Percentiles rank a stretch among this genome's conserved stretches.
Conservation (phyloP, 2,888 invertebrate species). For the Cantharis rustica region DNA sequence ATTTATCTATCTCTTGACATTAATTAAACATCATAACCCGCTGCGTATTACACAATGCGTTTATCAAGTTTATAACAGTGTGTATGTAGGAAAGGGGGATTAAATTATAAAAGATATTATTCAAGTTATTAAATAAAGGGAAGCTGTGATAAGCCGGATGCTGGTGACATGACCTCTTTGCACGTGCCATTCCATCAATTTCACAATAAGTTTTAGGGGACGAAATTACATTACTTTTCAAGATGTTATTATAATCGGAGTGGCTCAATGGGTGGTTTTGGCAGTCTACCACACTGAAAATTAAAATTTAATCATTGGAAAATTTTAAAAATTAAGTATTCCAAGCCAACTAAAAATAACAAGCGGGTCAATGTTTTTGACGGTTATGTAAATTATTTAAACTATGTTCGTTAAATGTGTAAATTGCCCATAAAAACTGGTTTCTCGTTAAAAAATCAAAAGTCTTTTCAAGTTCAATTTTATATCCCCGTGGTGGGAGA, state of each 20-base stretch:
- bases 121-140: slow-evolving; percentile 26
- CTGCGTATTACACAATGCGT: background rate
- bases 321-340: background rate
- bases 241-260: background rate
- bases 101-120: slow-evolving; percentile 21
- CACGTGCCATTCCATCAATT: slow-evolving; percentile 24
- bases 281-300: background rate
- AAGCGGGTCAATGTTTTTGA: background rate
- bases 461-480: background rate
- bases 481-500: background rate
- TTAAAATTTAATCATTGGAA: background rate
- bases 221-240: background rate
- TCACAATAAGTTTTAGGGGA: background rate
- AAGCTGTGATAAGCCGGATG: slow-evolving; percentile 28
- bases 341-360: background rate
- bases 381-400: background rate
- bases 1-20: background rate
- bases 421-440: background rate
- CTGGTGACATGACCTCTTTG: slow-evolving; percentile 28
- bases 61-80: slow-evolving; percentile 2
- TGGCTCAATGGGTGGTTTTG: background rate
- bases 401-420: background rate
- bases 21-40: background rate
- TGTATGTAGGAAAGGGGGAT: slow-evolving; percentile 10
- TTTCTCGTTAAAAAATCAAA: background rate